Conservation (phyloP, 1,140 invertebrate genomes). For the Cyrtorhinus lividipennis region DNA sequence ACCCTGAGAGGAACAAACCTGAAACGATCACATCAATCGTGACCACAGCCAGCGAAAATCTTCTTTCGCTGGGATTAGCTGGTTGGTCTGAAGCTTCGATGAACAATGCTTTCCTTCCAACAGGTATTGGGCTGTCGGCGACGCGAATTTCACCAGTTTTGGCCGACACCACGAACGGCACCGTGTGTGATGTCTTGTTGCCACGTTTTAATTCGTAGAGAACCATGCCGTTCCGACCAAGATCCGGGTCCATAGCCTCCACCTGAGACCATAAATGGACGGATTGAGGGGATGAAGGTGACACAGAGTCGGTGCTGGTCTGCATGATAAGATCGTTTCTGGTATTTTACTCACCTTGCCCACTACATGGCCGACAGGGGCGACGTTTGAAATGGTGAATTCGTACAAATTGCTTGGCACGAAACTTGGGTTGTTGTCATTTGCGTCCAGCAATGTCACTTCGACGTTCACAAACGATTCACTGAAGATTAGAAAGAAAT, state of each 20-base stretch:
- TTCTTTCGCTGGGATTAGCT: conserved; percentile 59
- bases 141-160: conserved; percentile 56
- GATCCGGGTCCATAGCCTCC: conserved; percentile 63
- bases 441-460: conserved; percentile 66
- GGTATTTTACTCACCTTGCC: no score
- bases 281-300: background rate
- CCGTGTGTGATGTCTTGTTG: conserved; percentile 40
- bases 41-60: conserved; percentile 67
- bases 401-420: conserved; percentile 66
- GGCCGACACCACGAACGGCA: conserved; percentile 54
- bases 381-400: conserved; percentile 51
- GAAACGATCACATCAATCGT: conserved; percentile 50
- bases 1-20: no score
- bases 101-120: conserved; percentile 59
- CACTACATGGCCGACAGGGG: conserved; percentile 48
- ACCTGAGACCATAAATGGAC: conserved; percentile 36
- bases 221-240: conserved; percentile 62
- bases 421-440: conserved; percentile 75
- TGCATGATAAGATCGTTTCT: no score
- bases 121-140: conserved; percentile 43
- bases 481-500: conserved; percentile 25
- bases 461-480: conserved; percentile 56
- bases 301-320: background rate
- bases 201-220: conserved; percentile 58
- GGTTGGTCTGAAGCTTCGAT: conserved; percentile 69